phyloP scores from a whole-genome alignment of 2,888 invertebrate species.

The Chromoteleia sp. region DNA sequence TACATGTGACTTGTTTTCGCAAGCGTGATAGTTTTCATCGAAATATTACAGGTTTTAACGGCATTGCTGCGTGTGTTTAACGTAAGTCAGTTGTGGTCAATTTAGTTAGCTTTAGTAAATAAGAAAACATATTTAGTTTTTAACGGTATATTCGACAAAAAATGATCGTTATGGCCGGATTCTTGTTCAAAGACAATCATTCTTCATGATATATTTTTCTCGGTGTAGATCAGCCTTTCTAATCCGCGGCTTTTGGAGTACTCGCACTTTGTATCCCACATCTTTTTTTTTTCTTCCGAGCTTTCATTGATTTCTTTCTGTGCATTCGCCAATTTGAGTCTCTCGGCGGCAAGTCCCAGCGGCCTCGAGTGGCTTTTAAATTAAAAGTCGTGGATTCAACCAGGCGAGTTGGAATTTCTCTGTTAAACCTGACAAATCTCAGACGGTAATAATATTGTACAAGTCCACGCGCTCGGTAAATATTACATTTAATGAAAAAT shows the following conservation, averaged over 20 bases:
- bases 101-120: too few relatives aligned
- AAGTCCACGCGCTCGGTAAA: neutral
- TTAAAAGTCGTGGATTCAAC: constrained; percentile 27
- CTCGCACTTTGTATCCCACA: constrained; percentile 30
- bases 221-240: neutral
- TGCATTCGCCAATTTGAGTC: constrained; percentile 10
- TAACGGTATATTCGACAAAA: too few relatives aligned
- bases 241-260: neutral
- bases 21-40: too few relatives aligned
- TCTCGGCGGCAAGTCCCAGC: constrained; percentile 9
- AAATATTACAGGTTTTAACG: too few relatives aligned
- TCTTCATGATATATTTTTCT: neutral
- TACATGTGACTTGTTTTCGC: too few relatives aligned
- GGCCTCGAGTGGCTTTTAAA: constrained; percentile 18
- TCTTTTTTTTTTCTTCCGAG: constrained; percentile 2
- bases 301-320: constrained; percentile 30
- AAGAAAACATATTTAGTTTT: too few relatives aligned
- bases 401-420: neutral
- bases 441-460: constrained; percentile 1
- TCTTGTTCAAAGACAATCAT: neutral
- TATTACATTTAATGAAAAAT: constrained; percentile 5
- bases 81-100: too few relatives aligned
- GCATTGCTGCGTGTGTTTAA: too few relatives aligned
- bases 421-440: constrained; percentile 2
- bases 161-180: too few relatives aligned